Conservation (phyloP, 2,113 vertebrate species). For the Salvator merianae region DNA sequence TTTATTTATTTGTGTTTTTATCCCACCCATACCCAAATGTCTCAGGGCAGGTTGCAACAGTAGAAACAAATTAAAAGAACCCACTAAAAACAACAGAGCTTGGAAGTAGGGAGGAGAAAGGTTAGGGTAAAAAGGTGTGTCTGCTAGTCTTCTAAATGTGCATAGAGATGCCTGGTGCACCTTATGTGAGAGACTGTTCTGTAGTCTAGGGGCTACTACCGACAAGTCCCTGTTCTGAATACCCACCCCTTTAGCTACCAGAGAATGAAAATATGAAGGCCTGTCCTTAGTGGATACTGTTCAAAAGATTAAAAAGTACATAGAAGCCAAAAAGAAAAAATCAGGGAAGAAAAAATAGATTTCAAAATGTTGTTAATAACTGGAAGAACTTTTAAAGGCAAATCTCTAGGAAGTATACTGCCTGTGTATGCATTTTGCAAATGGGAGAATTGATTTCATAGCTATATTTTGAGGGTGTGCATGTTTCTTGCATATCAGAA, state of each 20-base stretch:
- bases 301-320: not conserved
- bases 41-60: too few species aligned
- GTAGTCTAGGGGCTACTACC: too few species aligned
- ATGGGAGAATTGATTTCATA: conserved; percentile 50
- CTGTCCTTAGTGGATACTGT: not conserved
- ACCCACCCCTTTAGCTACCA: not conserved
- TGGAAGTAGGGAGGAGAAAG: too few species aligned
- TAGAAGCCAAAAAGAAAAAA: not conserved
- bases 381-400: not conserved
- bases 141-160: too few species aligned
- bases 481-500: conserved; percentile 5
- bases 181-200: too few species aligned
- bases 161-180: too few species aligned
- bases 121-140: too few species aligned
- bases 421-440: conserved; percentile 11
- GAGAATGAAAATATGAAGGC: not conserved
- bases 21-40: too few species aligned
- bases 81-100: too few species aligned
- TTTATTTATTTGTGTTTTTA: too few species aligned
- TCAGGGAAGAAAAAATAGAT: not conserved
- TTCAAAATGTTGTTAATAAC: conserved; percentile 33
- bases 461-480: conserved; percentile 49
- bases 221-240: too few species aligned
- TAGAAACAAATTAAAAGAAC: too few species aligned
- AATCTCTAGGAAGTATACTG: not conserved